Conservation (phyloP, 2,797 vertebrate species). For the Megalops cyprinoides region DNA sequence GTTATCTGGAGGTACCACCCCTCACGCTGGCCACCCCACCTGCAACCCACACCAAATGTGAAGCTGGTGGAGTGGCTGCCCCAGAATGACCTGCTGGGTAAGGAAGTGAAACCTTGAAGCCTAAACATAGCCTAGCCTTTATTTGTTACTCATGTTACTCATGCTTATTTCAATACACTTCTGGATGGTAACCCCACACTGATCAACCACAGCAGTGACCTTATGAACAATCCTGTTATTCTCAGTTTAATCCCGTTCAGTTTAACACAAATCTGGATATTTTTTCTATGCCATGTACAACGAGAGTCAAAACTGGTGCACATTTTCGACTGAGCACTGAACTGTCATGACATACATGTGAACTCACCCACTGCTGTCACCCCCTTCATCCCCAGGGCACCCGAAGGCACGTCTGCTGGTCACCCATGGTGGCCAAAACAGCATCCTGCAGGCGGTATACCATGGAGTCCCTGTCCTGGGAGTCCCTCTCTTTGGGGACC, state of each 20-base stretch:
- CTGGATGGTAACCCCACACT: too few species aligned
- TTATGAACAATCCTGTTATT: neutral
- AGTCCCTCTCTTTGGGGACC: slow-evolving; percentile 72
- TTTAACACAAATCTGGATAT: too few species aligned
- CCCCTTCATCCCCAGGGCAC: slow-evolving; percentile 56
- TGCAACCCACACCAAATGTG: slow-evolving; percentile 61
- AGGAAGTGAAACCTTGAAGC: neutral
- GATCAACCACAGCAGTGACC: too few species aligned
- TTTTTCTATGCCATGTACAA: neutral
- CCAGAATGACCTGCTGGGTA: slow-evolving; percentile 67
- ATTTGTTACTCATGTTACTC: too few species aligned
- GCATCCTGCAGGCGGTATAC: slow-evolving; percentile 73
- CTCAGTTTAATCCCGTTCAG: too few species aligned
- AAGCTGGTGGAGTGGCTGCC: slow-evolving; percentile 64
- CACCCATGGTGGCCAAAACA: slow-evolving; percentile 75
- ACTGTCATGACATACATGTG: neutral
- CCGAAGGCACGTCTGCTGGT: slow-evolving; percentile 65
- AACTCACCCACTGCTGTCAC: neutral
- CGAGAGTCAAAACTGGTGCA: too few species aligned
- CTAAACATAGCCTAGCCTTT: too few species aligned
- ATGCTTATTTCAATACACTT: too few species aligned
- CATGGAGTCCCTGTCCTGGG: slow-evolving; percentile 73
- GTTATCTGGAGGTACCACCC: slow-evolving; percentile 68
- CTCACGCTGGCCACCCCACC: slow-evolving; percentile 56
- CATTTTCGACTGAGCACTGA: too few species aligned